Base-by-base conservation (phyloP, 2,888 invertebrate genomes). In the Syrista parreyssii region DNA sequence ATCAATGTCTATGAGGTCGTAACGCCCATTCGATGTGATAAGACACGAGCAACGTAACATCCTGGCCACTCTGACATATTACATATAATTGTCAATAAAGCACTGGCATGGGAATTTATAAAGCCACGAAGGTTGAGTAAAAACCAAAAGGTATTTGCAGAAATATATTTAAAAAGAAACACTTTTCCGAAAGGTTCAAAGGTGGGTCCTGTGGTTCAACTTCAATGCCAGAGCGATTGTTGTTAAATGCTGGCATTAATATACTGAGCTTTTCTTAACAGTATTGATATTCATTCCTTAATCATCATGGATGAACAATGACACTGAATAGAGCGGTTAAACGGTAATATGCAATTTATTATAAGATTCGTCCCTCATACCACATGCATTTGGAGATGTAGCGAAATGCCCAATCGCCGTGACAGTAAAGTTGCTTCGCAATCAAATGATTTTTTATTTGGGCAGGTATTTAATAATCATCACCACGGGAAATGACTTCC, bases 401-500 rank as follows among this genome's bases (percentile, higher is more conserved):
- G 55, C 55, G 55, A 55, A 55, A 55, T 55, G 55, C 55, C 23
- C 71, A 71, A 71, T 32, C 71, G 71, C 33, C 9, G 23, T 71
- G 33, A 71, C 31, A 71, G 33, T 71, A 71, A 33, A 71, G 71
- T 33, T 71, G 71, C 71, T 71, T 23, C 2, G 23, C 23, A 55
- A 55, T 55, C 55, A 23, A 55, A 55, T 55, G 55, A 55, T 55
- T 23, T 23, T 9, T 23, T 23, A 55, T 55, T 23, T 55, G 23
- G 80, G 79, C 68, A 71, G 35, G 33, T 36, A 80, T 80, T 93
- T 94, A 98, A 92, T 98, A 99, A 92, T 99, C 99, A 82, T 97
- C 96, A 40, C 99, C 99, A 81, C 99, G 96, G 35, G 98, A 98
- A 74, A 99, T 96, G 34, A 99, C 95, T 92, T 99, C 99, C 92